Percentiles rank a stretch among this genome's conserved stretches.
phyloP scores from a whole-genome alignment of 2,888 invertebrate genomes.

The Drosophila tripunctata region DNA sequence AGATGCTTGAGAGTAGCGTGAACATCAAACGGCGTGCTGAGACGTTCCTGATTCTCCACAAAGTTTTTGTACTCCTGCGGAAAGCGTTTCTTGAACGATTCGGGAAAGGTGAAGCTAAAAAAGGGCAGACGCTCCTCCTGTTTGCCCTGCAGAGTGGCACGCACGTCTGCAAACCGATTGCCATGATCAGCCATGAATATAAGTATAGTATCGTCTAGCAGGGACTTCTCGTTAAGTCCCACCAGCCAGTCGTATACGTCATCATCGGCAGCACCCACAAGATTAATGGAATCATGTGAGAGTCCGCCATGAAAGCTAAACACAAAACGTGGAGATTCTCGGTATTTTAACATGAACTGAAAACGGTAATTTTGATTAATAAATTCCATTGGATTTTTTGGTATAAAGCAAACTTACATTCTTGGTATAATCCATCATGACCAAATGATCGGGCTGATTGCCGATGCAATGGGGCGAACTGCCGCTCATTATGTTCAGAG shows the following conservation, averaged over 20 bases:
- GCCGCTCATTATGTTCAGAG: constrained; percentile 85
- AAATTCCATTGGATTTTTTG: no score
- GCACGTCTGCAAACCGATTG: constrained; percentile 91
- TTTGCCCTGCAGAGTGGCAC: constrained; percentile 95
- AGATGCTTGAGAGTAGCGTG: constrained; percentile 91
- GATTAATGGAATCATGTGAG: constrained; percentile 93
- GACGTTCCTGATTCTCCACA: constrained; percentile 87
- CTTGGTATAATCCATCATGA: constrained; percentile 88
- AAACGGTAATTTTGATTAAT: no score
- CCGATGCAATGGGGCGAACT: constrained; percentile 89
- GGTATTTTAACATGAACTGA: constrained; percentile 87
- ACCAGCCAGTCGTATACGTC: constrained; percentile 89
- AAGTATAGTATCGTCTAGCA: constrained; percentile 91
- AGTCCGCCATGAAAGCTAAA: constrained; percentile 96
- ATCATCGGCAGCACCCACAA: constrained; percentile 90
- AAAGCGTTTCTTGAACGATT: constrained; percentile 87
- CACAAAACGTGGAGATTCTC: constrained; percentile 89
- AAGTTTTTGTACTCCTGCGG: constrained; percentile 87
- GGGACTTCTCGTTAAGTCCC: constrained; percentile 86
- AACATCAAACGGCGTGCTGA: constrained; percentile 96
- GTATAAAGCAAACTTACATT: constrained; percentile 85
- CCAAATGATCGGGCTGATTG: constrained; percentile 88
- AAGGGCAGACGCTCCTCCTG: constrained; percentile 96
- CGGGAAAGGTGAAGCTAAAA: constrained; percentile 91
- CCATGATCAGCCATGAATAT: constrained; percentile 98